Percentiles rank a stretch among this genome's conserved stretches.
Evolutionary conservation across 2,888 invertebrate genomes (phyloP).

Genomic region (Chrysolina haemoptera): DNA sequence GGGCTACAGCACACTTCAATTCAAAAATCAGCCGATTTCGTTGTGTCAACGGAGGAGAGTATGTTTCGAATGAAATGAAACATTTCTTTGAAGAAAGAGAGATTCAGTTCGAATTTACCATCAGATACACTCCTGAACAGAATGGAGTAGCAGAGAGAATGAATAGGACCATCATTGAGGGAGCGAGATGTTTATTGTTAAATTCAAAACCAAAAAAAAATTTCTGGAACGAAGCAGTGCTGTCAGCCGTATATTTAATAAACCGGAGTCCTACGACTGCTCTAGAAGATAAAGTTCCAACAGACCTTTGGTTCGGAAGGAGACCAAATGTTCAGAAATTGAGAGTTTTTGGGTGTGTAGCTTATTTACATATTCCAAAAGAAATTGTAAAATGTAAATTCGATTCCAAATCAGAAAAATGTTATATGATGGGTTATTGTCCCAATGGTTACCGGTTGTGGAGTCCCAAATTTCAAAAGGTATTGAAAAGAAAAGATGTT

Average conservation of each 20-base stretch:
- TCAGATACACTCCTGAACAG: background rate
- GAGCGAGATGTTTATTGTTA: too few species aligned
- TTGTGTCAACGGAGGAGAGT: background rate
- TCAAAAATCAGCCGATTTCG: background rate
- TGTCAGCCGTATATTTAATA: constrained; percentile 32
- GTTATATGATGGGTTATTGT: constrained; percentile 21
- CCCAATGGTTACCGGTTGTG: constrained; percentile 13
- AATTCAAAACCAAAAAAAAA: constrained; percentile 51
- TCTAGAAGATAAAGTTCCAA: constrained; percentile 49
- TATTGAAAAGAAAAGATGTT: background rate
- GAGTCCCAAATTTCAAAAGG: constrained; percentile 17
- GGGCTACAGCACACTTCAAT: background rate
- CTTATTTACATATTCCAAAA: constrained; percentile 52
- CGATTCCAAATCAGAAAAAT: background rate
- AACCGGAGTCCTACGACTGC: constrained; percentile 50
- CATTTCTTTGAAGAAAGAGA: background rate
- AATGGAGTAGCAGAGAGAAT: constrained; percentile 45
- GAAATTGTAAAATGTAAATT: background rate
- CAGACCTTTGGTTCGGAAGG: constrained; percentile 54
- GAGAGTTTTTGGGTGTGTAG: constrained; percentile 51
- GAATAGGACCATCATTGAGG: constrained; percentile 54
- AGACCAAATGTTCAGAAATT: constrained; percentile 49
- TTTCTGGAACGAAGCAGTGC: constrained; percentile 53
- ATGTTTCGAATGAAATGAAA: background rate
- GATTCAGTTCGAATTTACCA: background rate